phyloP scores from a whole-genome alignment of 2,888 invertebrate genomes.

The Patella pellucida region DNA sequence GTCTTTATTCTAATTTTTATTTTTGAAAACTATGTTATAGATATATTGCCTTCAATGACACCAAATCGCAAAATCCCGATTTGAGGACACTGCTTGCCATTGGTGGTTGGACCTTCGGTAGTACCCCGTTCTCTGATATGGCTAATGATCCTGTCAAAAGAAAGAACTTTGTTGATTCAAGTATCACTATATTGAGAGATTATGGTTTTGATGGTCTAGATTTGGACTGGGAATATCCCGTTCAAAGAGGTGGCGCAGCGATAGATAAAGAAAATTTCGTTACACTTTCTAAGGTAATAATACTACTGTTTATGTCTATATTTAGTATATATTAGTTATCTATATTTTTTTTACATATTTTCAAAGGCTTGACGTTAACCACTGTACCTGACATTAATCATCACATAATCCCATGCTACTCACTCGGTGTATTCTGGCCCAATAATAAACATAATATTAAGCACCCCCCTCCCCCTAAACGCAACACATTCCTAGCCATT shows the following conservation, averaged over 20 bases:
- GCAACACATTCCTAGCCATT: no score
- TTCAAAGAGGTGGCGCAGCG: slow-evolving; percentile 1
- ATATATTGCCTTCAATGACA: background rate
- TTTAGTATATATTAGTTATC: no score
- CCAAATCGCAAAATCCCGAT: background rate
- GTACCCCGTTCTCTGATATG: slow-evolving; percentile 15
- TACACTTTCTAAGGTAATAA: slow-evolving; percentile 11
- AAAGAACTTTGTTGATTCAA: slow-evolving; percentile 11
- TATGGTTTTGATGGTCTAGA: slow-evolving; percentile 20
- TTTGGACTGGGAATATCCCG: slow-evolving; percentile 21
- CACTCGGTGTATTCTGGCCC: no score
- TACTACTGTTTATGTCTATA: no score
- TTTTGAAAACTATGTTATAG: background rate
- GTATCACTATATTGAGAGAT: background rate
- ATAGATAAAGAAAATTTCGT: slow-evolving; percentile 17
- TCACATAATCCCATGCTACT: no score
- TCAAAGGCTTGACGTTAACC: no score
- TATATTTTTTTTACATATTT: no score
- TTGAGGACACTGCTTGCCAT: slow-evolving; percentile 14
- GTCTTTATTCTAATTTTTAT: no score
- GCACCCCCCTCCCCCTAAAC: no score
- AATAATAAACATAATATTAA: no score
- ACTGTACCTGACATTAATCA: no score
- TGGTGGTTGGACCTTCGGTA: slow-evolving; percentile 24
- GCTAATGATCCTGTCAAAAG: background rate